These are phyloP conservation scores for Lamellibrachia satsuma DNA, from an alignment of 2,888 invertebrate genomes.

Conservation along the genomic window DNA sequence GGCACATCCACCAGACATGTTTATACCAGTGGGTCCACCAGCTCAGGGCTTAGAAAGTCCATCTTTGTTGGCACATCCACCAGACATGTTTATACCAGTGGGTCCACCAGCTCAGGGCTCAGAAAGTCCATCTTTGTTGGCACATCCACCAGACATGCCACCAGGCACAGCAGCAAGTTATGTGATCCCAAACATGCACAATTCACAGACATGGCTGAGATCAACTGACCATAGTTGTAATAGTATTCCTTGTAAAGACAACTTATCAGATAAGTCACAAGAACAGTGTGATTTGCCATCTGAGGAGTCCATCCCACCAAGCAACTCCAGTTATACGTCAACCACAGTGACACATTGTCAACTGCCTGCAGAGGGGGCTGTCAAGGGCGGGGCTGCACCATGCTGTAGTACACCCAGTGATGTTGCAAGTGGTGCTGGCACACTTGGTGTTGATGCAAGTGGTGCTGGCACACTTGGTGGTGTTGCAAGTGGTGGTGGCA, in stretches of 20 bases:
- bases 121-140: background rate
- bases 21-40: background rate
- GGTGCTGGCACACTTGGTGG: background rate
- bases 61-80: background rate
- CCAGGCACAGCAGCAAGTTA: background rate
- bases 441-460: background rate
- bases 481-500: too few relatives aligned
- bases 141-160: background rate
- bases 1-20: background rate
- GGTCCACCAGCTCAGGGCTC: background rate
- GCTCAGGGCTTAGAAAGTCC: background rate
- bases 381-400: background rate
- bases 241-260: background rate
- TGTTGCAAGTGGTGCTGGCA: background rate
- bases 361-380: background rate
- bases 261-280: background rate
- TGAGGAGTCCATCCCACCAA: background rate
- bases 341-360: background rate
- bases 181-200: too few relatives aligned
- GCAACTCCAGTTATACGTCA: background rate
- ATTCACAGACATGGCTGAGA: too few relatives aligned
- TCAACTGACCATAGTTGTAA: too few relatives aligned
- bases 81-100: background rate
- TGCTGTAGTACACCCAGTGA: background rate
- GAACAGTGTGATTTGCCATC: background rate